phyloP scores from a whole-genome alignment of 1,140 invertebrate genomes.

The Habropoda laboriosa region DNA sequence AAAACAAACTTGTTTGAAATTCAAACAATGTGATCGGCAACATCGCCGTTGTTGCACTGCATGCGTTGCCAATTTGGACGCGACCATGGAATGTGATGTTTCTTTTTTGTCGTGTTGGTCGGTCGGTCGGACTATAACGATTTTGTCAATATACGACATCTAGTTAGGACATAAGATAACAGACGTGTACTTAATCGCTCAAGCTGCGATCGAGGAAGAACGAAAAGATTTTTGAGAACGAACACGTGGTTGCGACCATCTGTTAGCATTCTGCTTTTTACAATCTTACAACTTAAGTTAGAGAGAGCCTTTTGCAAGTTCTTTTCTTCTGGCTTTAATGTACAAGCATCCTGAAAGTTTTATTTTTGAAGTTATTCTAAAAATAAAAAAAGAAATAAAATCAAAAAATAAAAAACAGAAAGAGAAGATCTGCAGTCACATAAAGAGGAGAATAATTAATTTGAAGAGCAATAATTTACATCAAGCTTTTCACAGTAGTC shows the following conservation, averaged over 20 bases:
- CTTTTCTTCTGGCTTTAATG: constrained; percentile 23
- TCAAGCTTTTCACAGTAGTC: neutral
- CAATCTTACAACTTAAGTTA: constrained; percentile 45
- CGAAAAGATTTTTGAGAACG: constrained; percentile 70
- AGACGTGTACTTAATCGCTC: constrained; percentile 56
- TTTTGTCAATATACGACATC: too few relatives aligned
- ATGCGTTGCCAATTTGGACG: too few relatives aligned
- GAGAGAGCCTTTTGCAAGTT: constrained; percentile 24
- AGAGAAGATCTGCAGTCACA: too few relatives aligned
- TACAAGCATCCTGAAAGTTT: neutral
- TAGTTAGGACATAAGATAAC: too few relatives aligned
- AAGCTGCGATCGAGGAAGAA: constrained; percentile 50
- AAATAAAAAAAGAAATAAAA: neutral
- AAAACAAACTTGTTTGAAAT: too few relatives aligned
- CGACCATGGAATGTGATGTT: too few relatives aligned
- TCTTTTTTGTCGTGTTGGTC: too few relatives aligned
- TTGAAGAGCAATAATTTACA: too few relatives aligned
- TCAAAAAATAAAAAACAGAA: neutral
- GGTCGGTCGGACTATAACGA: too few relatives aligned
- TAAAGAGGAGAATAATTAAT: neutral
- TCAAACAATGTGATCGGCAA: too few relatives aligned
- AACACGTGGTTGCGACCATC: constrained; percentile 78
- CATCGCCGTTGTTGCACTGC: too few relatives aligned
- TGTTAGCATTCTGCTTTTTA: constrained; percentile 70
- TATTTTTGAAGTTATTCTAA: too few relatives aligned